Base-by-base conservation (phyloP, 1,140 invertebrate species). In the Lepidurus arcticus region DNA sequence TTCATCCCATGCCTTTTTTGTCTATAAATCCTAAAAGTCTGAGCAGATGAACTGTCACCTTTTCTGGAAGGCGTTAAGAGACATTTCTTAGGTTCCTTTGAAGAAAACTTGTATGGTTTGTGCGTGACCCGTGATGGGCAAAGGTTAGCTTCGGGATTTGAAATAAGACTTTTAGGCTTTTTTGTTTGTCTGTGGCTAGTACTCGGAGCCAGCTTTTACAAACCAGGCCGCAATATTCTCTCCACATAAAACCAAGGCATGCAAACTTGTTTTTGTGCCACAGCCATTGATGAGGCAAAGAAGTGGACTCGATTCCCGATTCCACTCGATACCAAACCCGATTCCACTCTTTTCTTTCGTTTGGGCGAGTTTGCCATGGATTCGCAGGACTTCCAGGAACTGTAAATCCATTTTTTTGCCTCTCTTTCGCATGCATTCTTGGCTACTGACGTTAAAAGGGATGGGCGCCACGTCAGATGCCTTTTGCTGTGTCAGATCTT, bases 391-490 rank as follows among this genome's bases (percentile, higher is more conserved):
- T 65, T 65, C 53, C 53, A 65, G 53, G 53, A 16, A 65, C 53
- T 65, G 21, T 65, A 65, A 65, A 65, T 65, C 53, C 21, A 13
- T 65, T 65, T 65, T 65, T 65, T 34, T 34, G 34, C 34, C 34
- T 34, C 53, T 65, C 53, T 65, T 65, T 65, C 53, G 53, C 53
- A 65, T 65, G 53, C 53, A 65, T 65, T 65, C 21, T 65, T 65
- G 53, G 53, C 53, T 21, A 65, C 16, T 65, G 53, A 65, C 53
- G 53, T 13, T 21, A 7, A 65, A 16, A 65, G 21, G 53, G 53
- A 65, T 21, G 16, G 16, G 9, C 21, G 53, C 53, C 53, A n/a
- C 21, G 53, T 65, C 53, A 65, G 53, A n/a, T 13, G n/a, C 21
- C 21, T 65, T 16, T 13, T 65, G 53, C 53, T 65, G 16, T 65